Evolutionary conservation across 1,140 invertebrate genomes (phyloP).

Genomic region (Halyomorpha halys): DNA sequence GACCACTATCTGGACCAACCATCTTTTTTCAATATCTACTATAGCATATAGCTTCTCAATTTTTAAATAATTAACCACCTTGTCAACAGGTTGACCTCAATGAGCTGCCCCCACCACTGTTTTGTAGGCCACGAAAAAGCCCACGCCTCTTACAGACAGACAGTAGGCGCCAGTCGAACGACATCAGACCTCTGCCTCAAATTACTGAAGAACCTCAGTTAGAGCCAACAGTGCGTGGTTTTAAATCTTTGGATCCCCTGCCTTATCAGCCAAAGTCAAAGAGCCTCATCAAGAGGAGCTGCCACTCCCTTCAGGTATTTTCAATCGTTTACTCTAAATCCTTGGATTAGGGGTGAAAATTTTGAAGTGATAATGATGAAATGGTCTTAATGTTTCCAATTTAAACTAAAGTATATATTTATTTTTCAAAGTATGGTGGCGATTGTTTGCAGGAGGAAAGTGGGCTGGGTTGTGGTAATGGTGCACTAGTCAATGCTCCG

Average conservation of each 20-base stretch:
- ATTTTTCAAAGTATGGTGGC: no score
- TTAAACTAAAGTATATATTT: no score
- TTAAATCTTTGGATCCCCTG: conserved; percentile 27
- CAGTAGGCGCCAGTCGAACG: conserved; percentile 45
- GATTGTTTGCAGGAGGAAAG: conserved; percentile 20
- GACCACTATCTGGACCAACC: no score
- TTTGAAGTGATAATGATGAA: no score
- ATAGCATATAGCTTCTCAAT: neutral
- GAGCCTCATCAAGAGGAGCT: conserved; percentile 25
- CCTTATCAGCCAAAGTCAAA: conserved; percentile 13
- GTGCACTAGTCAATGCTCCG: conserved; percentile 39
- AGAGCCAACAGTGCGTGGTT: conserved; percentile 27
- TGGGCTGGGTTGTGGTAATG: conserved; percentile 36
- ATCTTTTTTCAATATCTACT: no score
- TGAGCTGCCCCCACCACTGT: conserved; percentile 60
- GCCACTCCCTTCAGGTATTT: conserved; percentile 23
- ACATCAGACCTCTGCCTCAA: conserved; percentile 39
- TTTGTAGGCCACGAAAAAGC: conserved; percentile 57
- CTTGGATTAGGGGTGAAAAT: no score
- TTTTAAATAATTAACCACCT: neutral
- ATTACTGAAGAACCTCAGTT: conserved; percentile 32
- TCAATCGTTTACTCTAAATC: no score
- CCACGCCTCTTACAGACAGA: conserved; percentile 32
- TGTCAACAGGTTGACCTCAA: conserved; percentile 56
- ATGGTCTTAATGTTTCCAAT: no score